Evolutionary conservation across 2,113 vertebrate genomes (phyloP).

Genomic region (Camelus dromedarius): DNA sequence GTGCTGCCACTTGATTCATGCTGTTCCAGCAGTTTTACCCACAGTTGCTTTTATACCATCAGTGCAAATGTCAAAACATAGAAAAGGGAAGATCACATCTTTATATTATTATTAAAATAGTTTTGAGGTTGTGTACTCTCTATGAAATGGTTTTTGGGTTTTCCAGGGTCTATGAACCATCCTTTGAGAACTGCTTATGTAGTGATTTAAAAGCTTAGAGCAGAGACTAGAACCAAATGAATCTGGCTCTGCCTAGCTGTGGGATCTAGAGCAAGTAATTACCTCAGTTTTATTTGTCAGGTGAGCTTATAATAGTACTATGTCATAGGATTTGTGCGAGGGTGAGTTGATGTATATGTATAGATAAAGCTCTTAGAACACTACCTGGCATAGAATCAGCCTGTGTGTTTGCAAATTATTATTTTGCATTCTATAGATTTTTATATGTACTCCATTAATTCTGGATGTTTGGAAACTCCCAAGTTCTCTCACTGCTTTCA

Average conservation of each 20-base stretch:
- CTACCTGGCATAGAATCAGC: neutral
- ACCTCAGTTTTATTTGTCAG: conserved; percentile 32
- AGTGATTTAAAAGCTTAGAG: neutral
- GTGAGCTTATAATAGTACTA: neutral
- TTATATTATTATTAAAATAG: neutral
- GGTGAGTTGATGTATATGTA: neutral
- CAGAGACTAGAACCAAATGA: neutral
- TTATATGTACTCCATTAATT: neutral
- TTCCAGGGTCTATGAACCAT: neutral
- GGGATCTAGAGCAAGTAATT: neutral
- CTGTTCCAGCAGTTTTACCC: neutral
- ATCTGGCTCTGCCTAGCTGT: neutral
- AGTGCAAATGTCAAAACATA: conserved; percentile 42
- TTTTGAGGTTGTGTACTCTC: neutral
- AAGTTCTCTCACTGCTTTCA: conserved; percentile 37
- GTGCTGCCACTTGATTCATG: neutral
- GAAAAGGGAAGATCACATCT: neutral
- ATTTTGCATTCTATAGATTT: conserved; percentile 27
- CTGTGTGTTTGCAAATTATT: neutral
- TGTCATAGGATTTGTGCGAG: neutral
- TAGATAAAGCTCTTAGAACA: neutral
- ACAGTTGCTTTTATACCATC: neutral
- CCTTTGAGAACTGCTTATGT: neutral
- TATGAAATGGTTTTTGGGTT: conserved; percentile 25
- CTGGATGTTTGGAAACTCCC: conserved; percentile 32